Evolutionary conservation across 2,888 invertebrate genomes (phyloP).

Genomic region (Parnassius apollo): DNA sequence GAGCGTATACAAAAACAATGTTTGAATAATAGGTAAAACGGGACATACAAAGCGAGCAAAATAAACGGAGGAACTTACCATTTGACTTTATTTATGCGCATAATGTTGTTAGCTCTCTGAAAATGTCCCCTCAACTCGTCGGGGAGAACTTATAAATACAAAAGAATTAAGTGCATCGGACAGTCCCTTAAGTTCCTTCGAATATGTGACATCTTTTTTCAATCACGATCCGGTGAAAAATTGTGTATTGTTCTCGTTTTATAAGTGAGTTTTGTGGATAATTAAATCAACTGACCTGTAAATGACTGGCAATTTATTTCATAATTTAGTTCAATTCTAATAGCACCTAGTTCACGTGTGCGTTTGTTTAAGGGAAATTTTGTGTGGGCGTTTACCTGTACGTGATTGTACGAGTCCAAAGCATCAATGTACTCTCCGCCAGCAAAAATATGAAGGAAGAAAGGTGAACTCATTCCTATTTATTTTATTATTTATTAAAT

Average conservation of each 20-base stretch:
- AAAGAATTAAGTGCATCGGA: not conserved
- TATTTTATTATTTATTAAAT: too few species aligned
- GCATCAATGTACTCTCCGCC: too few species aligned
- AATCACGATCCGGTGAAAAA: not conserved
- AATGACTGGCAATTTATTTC: too few species aligned
- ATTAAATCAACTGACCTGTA: too few species aligned
- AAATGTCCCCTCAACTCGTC: slow-evolving; percentile 1
- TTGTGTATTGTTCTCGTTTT: not conserved
- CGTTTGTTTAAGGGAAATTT: not conserved
- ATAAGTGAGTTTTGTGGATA: too few species aligned
- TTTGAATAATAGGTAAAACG: slow-evolving; percentile 4
- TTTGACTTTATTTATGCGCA: slow-evolving; percentile 18
- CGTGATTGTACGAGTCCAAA: not conserved
- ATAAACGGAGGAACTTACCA: not conserved
- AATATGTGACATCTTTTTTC: slow-evolving; percentile 4
- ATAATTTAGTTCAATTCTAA: not conserved
- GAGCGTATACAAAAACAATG: not conserved
- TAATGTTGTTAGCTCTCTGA: slow-evolving; percentile 10
- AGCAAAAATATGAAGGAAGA: too few species aligned
- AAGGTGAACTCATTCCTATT: too few species aligned
- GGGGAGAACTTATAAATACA: slow-evolving; percentile 15
- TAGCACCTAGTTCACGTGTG: not conserved
- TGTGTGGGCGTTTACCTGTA: not conserved
- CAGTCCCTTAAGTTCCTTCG: slow-evolving; percentile 13
- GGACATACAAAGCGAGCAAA: not conserved